Evolutionary conservation across 1,140 invertebrate species (phyloP).

Genomic region (Homarus americanus): DNA sequence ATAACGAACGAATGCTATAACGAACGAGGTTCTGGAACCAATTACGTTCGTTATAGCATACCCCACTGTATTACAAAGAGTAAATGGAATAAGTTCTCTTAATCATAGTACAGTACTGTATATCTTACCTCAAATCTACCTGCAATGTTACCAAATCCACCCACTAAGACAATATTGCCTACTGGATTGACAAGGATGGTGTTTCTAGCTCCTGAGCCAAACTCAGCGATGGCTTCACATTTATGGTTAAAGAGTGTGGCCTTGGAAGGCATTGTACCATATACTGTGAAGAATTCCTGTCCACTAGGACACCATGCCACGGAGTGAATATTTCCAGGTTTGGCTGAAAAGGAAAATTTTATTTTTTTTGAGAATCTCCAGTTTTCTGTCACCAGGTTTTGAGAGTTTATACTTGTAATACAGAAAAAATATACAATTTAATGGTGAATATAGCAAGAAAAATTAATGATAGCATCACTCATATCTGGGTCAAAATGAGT

Average conservation of each 20-base stretch:
- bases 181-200: constrained; percentile 69
- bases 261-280: constrained; percentile 66
- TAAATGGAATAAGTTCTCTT: too few relatives aligned
- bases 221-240: constrained; percentile 62
- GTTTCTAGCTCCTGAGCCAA: constrained; percentile 70
- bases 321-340: constrained; percentile 66
- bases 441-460: too few relatives aligned
- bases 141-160: constrained; percentile 73
- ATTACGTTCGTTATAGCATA: too few relatives aligned
- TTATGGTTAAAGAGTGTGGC: constrained; percentile 69
- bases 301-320: constrained; percentile 66
- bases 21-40: too few relatives aligned
- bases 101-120: too few relatives aligned
- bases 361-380: too few relatives aligned
- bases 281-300: constrained; percentile 65
- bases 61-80: too few relatives aligned
- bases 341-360: constrained; percentile 27
- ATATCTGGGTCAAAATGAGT: too few relatives aligned
- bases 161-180: constrained; percentile 68
- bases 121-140: constrained; percentile 65
- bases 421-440: background rate
- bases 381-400: too few relatives aligned
- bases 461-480: too few relatives aligned
- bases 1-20: too few relatives aligned
- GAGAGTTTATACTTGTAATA: background rate